Evolutionary conservation across 2,888 invertebrate genomes (phyloP), one percentile per base, ranked within the genome.

Genomic region (Cabera pusaria): DNA sequence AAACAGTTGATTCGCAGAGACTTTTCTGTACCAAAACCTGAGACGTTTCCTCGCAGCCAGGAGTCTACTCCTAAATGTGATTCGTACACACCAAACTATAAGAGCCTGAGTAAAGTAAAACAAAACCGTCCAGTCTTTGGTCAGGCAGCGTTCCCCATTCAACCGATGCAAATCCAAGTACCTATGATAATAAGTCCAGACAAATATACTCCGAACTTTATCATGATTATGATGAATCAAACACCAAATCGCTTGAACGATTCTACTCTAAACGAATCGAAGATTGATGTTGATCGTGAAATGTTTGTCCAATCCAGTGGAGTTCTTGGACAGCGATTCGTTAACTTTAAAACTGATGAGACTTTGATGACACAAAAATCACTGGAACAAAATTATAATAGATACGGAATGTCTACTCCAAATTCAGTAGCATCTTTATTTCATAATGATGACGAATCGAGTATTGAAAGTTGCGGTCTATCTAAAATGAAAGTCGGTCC

Each of bases 51-150:
- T n/a, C n/a, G n/a, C n/a, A n/a, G n/a, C n/a, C n/a, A n/a, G n/a
- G n/a, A n/a, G n/a, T n/a, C n/a, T n/a, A n/a, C n/a, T n/a, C n/a
- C n/a, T n/a, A n/a, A n/a, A n/a, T n/a, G n/a, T n/a, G n/a, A n/a
- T n/a, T n/a, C n/a, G n/a, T n/a, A n/a, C n/a, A n/a, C n/a, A n/a
- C n/a, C n/a, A n/a, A n/a, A n/a, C n/a, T n/a, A n/a, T n/a, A n/a
- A n/a, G n/a, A n/a, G n/a, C n/a, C n/a, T n/a, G n/a, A n/a, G n/a
- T n/a, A n/a, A n/a, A n/a, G n/a, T n/a, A n/a, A n/a, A n/a, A n/a
- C n/a, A n/a, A n/a, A 21, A 8, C 36, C 26, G 1, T 59, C 59
- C 31, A 26, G n/a, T 36, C 2, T 72, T 68, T 44, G 66, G 69
- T 2, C 61, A 69, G 51, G 41, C 53, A 0, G 28, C 32, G 0